Evolutionary conservation across 2,888 invertebrate species (phyloP), one percentile per base, ranked within the genome.

Genomic region (Agriopis leucophaearia): DNA sequence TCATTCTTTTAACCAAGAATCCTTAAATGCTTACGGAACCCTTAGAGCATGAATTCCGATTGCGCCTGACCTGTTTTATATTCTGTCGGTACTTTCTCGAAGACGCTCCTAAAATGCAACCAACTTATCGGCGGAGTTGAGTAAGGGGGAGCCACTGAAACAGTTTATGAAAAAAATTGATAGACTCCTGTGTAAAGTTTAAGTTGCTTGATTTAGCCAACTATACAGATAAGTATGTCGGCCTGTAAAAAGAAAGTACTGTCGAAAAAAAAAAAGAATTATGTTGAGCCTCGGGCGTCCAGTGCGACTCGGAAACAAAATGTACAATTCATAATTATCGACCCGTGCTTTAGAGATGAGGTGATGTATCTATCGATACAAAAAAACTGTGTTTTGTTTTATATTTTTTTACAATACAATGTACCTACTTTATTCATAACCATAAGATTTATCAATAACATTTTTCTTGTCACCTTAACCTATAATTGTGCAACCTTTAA

Each of bases 311-410:
- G 85, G 87, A 86, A 88, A 90, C 90, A 87, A 86, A 89, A 88
- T 86, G 86, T 85, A 88, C 88, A 86, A 87, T 88, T 88, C 88
- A 89, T 90, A 92, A 91, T 91, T 91, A 91, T 89, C 88, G 87
- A 87, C 83, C 80, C 78, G 76, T 74, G 66, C 74, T 56, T 60
- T 87, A 90, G 88, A 83, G 89, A 81, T 86, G 89, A 60, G 68
- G 40, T 59, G 40, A 47, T n/a, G 16, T 54, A 0, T 12, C 66
- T 67, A 60, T 72, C 72, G 70, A 69, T 64, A n/a, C n/a, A 1
- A 35, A 50, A 4, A 27, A 4, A 2, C 27, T 27, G 27, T 27
- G 27, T 2, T 27, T 27, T 10, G 1, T 18, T 35, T 50, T 12
- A 12, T 15, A 48, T 57, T 42, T 9, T 44, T 44, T 44, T 44